These are phyloP conservation scores for Pseudococcus longispinus DNA, from an alignment of 2,888 invertebrate species.

Conservation along the genomic window DNA sequence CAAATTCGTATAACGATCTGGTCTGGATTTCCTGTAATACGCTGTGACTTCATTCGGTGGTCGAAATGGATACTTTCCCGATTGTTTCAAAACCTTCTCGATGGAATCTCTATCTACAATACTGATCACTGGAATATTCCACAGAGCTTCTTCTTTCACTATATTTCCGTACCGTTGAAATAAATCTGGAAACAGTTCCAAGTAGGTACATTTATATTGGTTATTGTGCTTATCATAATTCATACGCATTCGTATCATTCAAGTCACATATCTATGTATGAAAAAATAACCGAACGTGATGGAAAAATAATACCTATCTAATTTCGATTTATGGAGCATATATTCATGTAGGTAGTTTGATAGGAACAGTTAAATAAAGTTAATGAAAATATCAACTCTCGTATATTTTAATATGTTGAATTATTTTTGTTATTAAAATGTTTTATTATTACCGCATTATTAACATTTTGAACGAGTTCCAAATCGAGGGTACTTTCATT, in stretches of 20 bases:
- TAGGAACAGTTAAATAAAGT: background rate
- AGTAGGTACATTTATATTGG: background rate
- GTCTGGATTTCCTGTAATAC: constrained; percentile 74
- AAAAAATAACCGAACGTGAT: background rate
- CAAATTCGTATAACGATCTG: constrained; percentile 80
- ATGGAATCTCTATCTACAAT: constrained; percentile 75
- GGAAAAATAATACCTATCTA: background rate
- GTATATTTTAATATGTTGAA: background rate
- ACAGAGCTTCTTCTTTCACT: constrained; percentile 78
- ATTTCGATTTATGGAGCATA: background rate
- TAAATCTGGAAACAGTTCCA: constrained; percentile 67
- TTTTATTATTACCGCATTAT: constrained; percentile 2
- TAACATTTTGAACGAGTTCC: constrained; percentile 11
- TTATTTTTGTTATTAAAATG: background rate
- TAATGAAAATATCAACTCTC: background rate
- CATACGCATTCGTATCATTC: background rate
- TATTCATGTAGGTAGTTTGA: background rate
- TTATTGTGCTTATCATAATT: background rate
- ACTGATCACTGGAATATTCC: constrained; percentile 76
- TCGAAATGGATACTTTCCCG: constrained; percentile 77
- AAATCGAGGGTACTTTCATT: constrained; percentile 16
- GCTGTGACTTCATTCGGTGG: constrained; percentile 84
- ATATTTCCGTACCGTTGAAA: constrained; percentile 76
- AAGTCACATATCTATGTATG: background rate
- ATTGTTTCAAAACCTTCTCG: constrained; percentile 76